A percentile compares a stretch with the other conserved stretches of the same genome.
Conservation (phyloP, 1,140 invertebrate species). For the Augochlora pura region DNA sequence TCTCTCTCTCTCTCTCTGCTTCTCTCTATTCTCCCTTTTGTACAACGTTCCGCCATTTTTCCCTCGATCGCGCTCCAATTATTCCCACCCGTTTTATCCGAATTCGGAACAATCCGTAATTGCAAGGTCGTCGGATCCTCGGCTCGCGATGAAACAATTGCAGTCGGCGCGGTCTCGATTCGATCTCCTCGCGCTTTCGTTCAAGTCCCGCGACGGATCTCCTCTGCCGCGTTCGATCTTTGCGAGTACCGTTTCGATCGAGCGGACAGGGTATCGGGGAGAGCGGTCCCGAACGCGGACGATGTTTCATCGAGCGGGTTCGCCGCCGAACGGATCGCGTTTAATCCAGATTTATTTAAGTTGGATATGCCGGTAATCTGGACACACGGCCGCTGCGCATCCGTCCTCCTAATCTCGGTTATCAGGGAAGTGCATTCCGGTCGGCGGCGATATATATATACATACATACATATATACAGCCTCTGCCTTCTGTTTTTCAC, state of each 20-base stretch:
- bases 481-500: conserved; percentile 14
- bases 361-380: conserved; percentile 33
- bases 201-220: no score
- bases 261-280: background rate
- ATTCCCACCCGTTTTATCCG: no score
- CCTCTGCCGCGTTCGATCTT: no score
- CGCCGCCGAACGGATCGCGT: no score
- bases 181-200: no score
- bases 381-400: conserved; percentile 9
- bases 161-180: no score
- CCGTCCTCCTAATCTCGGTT: conserved; percentile 39
- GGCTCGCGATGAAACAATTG: no score
- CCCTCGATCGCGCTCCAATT: no score
- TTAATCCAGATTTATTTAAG: conserved; percentile 44
- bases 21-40: no score
- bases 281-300: background rate
- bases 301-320: background rate
- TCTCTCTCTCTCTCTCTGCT: no score
- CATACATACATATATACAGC: conserved; percentile 28
- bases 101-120: no score
- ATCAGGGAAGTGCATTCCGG: conserved; percentile 33
- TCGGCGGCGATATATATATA: background rate
- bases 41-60: no score
- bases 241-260: background rate
- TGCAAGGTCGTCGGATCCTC: background rate